Evolutionary conservation across 92 coral and sea anemone genomes (phyloP).

Genomic region (Palythoa caribaeorum): DNA sequence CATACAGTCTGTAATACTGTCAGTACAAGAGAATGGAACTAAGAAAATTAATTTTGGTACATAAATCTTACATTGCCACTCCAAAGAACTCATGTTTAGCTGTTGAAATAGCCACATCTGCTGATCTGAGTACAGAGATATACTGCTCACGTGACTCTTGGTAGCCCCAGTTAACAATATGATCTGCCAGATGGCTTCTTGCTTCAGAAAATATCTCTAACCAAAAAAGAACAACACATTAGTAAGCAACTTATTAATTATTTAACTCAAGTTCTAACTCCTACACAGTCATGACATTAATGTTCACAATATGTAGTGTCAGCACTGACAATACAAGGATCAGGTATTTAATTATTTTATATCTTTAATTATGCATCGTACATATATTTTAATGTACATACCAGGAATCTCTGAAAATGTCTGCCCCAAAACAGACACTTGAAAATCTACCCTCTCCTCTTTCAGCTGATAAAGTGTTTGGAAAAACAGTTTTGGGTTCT

Average conservation of each 20-base stretch:
- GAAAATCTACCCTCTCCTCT: constrained; percentile 75
- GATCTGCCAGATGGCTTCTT: constrained; percentile 57
- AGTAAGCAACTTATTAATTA: not conserved
- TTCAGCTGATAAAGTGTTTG: constrained; percentile 78
- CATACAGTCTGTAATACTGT: not conserved
- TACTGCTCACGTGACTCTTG: constrained; percentile 77
- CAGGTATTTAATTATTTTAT: too few relatives aligned
- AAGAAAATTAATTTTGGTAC: not conserved
- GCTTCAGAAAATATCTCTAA: constrained; percentile 84
- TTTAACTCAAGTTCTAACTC: too few relatives aligned
- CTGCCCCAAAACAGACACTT: constrained; percentile 89
- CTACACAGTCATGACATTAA: too few relatives aligned
- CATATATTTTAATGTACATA: constrained; percentile 24
- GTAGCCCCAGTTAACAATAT: constrained; percentile 90
- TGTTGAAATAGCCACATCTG: constrained; percentile 93
- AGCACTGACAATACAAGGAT: not conserved
- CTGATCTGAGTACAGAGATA: constrained; percentile 65
- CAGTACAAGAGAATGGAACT: not conserved
- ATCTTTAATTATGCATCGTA: not conserved
- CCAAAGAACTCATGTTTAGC: constrained; percentile 98
- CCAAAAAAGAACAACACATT: not conserved
- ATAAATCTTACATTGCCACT: constrained; percentile 87
- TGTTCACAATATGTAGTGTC: not conserved
- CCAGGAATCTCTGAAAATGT: constrained; percentile 90
- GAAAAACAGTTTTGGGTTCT: constrained; percentile 88